Evolutionary conservation across 2,797 vertebrate genomes (phyloP), one percentile per base, ranked within the genome.

Genomic region (Enteromius thamalakanensis): DNA sequence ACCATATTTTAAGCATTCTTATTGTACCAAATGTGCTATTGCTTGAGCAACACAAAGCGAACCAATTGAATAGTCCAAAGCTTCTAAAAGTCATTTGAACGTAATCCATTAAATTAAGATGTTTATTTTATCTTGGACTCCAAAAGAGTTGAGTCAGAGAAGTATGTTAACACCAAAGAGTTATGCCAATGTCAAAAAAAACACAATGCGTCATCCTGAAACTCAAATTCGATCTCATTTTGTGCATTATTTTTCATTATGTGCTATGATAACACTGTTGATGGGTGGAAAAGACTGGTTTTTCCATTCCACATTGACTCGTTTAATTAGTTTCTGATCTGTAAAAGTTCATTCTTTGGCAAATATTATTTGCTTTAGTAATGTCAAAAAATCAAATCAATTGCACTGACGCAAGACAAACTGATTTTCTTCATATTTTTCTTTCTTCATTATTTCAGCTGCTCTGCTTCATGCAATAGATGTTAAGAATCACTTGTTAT

Each of bases 151-250:
- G 47, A 68, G 49, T 29, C 34, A 29, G 32, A 68, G 23, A 79
- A 68, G 26, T 78, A 87, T 87, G 58, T 86, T 87, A 86, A 93
- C 93, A 93, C 93, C 94, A 94, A 95, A 95, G 93, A 94, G 90
- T 91, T 82, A 87, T 89, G 60, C 89, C 91, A 47, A 80, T 82
- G 89, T 84, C 29, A 53, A 87, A 88, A 88, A 89, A 79, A 74
- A 78, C 49, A 3, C 21, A 17, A 58, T 75, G 11, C 14, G 12
- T 37, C 51, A 37, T 47, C 23, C 8, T 2, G 14, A 32, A 21
- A 23, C 11, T 3, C 9, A 55, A 75, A 53, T 75, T 14, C n/a
- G 71, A 12, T 51, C 8, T 9, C 17, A 55, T 26, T 12, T 67
- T 68, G 19, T 79, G 10, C 19, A n/a, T 51, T 26, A 45, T 76